Evolutionary conservation across 1,140 invertebrate genomes (phyloP), one percentile per base, ranked within the genome.

Genomic region (Melanaphis sacchari): DNA sequence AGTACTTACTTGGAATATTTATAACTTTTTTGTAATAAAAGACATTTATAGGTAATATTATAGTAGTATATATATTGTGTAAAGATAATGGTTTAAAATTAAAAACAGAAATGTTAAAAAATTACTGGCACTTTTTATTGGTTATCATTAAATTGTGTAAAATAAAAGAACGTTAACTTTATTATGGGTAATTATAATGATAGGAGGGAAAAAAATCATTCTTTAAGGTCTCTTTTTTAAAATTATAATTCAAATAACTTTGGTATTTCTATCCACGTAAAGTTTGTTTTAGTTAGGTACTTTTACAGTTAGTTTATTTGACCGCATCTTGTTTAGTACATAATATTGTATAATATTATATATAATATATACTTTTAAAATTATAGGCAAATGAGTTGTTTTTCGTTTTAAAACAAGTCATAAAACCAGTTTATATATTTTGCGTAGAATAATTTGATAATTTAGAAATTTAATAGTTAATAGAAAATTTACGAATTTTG

Each of bases 361-460:
- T 38, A 1, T 4, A 40, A 21, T 82, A 40, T 82, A 82, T 66
- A 76, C 59, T 76, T 76, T 18, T n/a, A 76, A 76, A n/a, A 5
- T 4, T 76, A 76, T 7, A 66, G 31, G n/a, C 11, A 76, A n/a
- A 76, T 66, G 4, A n/a, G 31, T 76, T 76, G 24, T 76, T 59
- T 66, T 76, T 76, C n/a, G n/a, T 76, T 36, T 18, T 76, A 18
- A 76, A n/a, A 76, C 15, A 76, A 76, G n/a, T 5, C 4, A n/a
- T 76, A 82, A 38, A 82, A 82, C 76, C 76, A 24, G 76, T 82
- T 82, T 82, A 2, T 24, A 82, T 82, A 82, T 82, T 82, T 82
- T 82, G 76, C 8, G 22, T 24, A 21, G 21, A 82, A 38, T 38
- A 24, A 82, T 82, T 82, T 21, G 36, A 81, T 36, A 22, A 38